Evolutionary conservation across 2,113 vertebrate species (phyloP).

Genomic region (Lepus americanus): DNA sequence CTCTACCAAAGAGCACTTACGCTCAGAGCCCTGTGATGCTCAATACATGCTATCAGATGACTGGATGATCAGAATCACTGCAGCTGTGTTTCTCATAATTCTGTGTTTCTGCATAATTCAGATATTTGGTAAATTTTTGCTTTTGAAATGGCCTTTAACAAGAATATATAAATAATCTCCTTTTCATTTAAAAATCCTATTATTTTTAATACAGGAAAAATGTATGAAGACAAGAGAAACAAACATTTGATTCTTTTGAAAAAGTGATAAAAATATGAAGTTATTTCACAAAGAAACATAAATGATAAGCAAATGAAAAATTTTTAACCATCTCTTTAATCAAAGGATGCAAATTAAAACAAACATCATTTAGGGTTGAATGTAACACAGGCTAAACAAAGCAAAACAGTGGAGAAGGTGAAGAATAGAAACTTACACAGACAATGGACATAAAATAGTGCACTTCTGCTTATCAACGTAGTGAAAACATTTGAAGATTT

Average conservation of each 20-base stretch:
- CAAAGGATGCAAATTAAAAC: conserved; percentile 33
- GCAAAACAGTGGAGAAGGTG: background rate
- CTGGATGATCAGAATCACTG: background rate
- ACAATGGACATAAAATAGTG: conserved; percentile 26
- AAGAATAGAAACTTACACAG: conserved; percentile 26
- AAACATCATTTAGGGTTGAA: conserved; percentile 37
- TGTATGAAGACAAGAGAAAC: conserved; percentile 29
- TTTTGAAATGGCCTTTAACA: conserved; percentile 55
- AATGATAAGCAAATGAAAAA: conserved; percentile 58
- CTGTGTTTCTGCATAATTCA: too few relatives aligned
- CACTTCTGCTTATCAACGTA: conserved; percentile 28
- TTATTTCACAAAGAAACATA: conserved; percentile 56
- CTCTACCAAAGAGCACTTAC: background rate
- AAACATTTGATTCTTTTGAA: conserved; percentile 23
- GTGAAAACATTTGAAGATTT: background rate
- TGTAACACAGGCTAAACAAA: conserved; percentile 29
- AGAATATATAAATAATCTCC: conserved; percentile 31
- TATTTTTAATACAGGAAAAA: conserved; percentile 46
- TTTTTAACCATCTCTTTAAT: conserved; percentile 49
- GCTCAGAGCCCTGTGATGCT: background rate
- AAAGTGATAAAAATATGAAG: conserved; percentile 35
- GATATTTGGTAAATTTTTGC: background rate
- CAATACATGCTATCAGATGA: background rate
- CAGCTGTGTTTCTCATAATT: background rate
- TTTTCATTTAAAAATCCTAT: conserved; percentile 27